phyloP scores from a whole-genome alignment of 2,888 invertebrate genomes.

The Phragmatobia fuliginosa region DNA sequence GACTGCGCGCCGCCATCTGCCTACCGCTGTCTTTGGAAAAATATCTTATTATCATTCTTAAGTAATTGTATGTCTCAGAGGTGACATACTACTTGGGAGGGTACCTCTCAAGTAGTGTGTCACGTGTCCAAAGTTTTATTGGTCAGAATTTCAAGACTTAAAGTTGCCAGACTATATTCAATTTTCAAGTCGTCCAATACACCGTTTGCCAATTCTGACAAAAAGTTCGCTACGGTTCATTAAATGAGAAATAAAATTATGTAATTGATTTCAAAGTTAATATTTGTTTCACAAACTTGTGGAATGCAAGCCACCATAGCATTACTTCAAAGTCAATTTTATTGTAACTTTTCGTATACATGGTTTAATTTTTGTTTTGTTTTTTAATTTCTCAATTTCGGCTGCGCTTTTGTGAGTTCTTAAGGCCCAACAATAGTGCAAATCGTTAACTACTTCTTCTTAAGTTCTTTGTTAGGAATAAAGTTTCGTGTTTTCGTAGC shows the following conservation, averaged over 20 bases:
- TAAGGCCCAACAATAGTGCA: no score
- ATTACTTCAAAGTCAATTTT: background rate
- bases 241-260: background rate
- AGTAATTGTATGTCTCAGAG: background rate
- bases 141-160: slow-evolving; percentile 1
- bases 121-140: slow-evolving; percentile 1
- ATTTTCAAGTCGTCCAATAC: background rate
- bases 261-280: background rate
- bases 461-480: no score
- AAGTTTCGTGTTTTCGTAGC: no score
- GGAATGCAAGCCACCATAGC: background rate
- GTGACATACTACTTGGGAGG: background rate
- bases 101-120: background rate
- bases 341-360: background rate
- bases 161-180: background rate
- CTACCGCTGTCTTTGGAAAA: slow-evolving; percentile 69
- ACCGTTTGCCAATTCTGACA: background rate
- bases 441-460: no score
- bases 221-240: background rate
- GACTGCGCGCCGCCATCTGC: slow-evolving; percentile 54
- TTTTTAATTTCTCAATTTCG: background rate
- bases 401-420: background rate
- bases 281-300: background rate
- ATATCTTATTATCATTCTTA: slow-evolving; percentile 51
- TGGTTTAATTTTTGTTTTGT: background rate